Conservation (phyloP, 2,888 invertebrate genomes). For the Saturnia pavonia region DNA sequence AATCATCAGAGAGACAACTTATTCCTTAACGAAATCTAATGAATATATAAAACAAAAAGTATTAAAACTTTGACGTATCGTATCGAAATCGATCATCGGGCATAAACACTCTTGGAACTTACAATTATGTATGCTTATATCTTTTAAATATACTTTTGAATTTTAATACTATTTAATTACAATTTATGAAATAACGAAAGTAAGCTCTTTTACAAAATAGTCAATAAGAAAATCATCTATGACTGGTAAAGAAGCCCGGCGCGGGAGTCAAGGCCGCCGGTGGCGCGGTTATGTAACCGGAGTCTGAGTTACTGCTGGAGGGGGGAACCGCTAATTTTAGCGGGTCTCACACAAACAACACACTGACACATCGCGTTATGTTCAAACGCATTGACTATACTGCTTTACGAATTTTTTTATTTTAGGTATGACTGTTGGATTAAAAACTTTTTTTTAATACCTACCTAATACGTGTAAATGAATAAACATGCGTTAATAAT, state of each 20-base stretch:
- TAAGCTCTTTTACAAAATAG: slow-evolving; percentile 16
- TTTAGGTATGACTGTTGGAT: background rate
- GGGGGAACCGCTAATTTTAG: slow-evolving; percentile 73
- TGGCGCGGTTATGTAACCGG: slow-evolving; percentile 73
- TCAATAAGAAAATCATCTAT: slow-evolving; percentile 39
- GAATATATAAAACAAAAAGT: slow-evolving; percentile 14
- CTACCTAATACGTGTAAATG: slow-evolving; percentile 1
- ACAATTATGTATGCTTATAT: too few species aligned
- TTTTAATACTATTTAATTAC: background rate
- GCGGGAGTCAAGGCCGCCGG: slow-evolving; percentile 80
- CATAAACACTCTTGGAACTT: background rate
- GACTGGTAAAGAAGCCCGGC: slow-evolving; percentile 62
- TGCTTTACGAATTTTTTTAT: background rate
- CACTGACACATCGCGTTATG: slow-evolving; percentile 47
- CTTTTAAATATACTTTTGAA: too few species aligned
- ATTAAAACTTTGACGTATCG: background rate
- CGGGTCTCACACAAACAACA: slow-evolving; percentile 70
- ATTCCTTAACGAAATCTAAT: slow-evolving; percentile 17
- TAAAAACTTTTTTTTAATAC: slow-evolving; percentile 3
- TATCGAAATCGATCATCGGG: background rate
- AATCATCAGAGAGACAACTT: slow-evolving; percentile 36
- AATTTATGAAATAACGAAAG: background rate
- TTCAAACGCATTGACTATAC: slow-evolving; percentile 43
- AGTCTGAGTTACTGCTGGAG: slow-evolving; percentile 44
- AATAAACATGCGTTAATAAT: slow-evolving; percentile 7